Evolutionary conservation across 2,888 invertebrate species (phyloP).

Genomic region (Ametastegia equiseti): DNA sequence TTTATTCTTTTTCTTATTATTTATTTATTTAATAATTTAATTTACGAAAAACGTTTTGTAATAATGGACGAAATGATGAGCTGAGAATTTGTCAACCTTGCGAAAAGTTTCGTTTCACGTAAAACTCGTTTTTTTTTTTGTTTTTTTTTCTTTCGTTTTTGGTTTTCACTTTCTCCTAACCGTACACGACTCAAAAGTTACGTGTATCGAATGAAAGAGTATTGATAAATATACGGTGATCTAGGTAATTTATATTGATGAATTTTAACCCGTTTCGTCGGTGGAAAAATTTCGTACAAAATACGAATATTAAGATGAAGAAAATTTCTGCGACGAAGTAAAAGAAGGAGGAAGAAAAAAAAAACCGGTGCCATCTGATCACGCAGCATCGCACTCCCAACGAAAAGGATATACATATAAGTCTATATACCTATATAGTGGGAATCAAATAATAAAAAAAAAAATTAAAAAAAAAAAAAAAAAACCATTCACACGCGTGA

Average conservation of each 20-base stretch:
- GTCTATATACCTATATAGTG: too few species aligned
- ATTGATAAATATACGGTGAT: too few species aligned
- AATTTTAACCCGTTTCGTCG: too few species aligned
- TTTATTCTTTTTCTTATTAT: too few species aligned
- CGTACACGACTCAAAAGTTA: not conserved
- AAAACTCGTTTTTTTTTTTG: not conserved
- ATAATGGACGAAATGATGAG: not conserved
- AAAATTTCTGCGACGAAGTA: not conserved
- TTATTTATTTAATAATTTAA: too few species aligned
- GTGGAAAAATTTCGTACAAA: too few species aligned
- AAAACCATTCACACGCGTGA: not conserved
- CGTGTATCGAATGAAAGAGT: not conserved
- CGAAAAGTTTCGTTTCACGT: not conserved
- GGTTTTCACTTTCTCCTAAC: not conserved
- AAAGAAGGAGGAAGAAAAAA: not conserved
- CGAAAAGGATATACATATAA: too few species aligned
- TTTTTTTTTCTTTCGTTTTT: not conserved
- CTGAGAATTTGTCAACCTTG: not conserved
- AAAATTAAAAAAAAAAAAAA: not conserved
- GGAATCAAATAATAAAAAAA: too few species aligned
- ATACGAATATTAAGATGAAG: not conserved
- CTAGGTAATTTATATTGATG: too few species aligned
- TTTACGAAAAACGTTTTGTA: too few species aligned
- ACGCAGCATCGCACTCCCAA: not conserved
- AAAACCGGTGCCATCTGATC: not conserved